phyloP scores from a whole-genome alignment of 2,888 invertebrate genomes.

The Therioaphis trifolii region DNA sequence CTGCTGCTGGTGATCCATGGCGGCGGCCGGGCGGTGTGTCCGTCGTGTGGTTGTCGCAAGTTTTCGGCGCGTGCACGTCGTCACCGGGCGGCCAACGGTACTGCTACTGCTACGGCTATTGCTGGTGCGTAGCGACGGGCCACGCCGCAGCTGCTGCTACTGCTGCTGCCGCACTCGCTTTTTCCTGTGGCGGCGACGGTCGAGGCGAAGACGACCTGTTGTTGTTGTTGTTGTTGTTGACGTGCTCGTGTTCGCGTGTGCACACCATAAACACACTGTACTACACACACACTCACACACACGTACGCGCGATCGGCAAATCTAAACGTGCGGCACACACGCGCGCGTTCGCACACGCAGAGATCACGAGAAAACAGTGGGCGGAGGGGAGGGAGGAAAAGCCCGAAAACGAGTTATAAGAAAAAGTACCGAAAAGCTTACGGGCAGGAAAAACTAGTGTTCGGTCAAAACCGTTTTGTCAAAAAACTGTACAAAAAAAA shows the following conservation, averaged over 20 bases:
- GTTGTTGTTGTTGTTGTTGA: no score
- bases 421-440: not conserved
- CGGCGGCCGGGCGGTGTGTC: not conserved
- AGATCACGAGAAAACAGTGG: not conserved
- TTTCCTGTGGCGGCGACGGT: conserved; percentile 16
- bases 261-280: conserved; percentile 13
- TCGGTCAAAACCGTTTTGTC: no score
- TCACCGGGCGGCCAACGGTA: not conserved
- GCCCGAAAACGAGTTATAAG: no score
- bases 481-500: no score
- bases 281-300: not conserved
- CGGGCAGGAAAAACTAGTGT: not conserved
- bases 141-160: no score
- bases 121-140: no score
- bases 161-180: no score
- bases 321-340: conserved; percentile 12
- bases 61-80: not conserved
- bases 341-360: not conserved
- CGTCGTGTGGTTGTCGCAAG: conserved; percentile 3
- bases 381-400: no score
- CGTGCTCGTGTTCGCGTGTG: conserved; percentile 31
- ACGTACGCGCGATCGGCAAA: not conserved
- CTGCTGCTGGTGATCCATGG: conserved; percentile 53
- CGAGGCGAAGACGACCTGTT: conserved; percentile 57
- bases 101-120: not conserved